Evolutionary conservation across 23 tunicate genomes (phyloP).

Genomic region (Clavelina lepadiformis): DNA sequence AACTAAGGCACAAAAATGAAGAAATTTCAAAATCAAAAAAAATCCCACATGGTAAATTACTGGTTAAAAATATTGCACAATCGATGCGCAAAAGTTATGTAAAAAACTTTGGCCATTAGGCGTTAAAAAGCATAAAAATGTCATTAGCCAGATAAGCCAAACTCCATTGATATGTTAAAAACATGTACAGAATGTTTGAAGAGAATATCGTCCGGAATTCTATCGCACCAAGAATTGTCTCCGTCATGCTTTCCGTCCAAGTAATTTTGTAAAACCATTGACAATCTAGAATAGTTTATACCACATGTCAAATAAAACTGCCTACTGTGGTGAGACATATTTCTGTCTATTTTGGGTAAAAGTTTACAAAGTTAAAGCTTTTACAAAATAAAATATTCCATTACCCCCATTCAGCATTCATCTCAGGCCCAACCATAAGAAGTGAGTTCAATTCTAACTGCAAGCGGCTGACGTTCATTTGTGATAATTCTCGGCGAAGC

Average conservation of each 20-base stretch:
- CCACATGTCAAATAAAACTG: too few relatives aligned
- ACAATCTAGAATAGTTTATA: background rate
- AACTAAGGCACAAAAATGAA: too few relatives aligned
- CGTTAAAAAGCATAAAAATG: too few relatives aligned
- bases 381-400: background rate
- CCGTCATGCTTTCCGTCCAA: slow-evolving; percentile 15
- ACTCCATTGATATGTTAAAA: slow-evolving; percentile 6
- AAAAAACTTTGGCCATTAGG: too few relatives aligned
- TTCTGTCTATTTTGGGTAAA: too few relatives aligned
- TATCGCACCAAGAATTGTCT: slow-evolving; percentile 27
- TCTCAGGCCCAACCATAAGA: slow-evolving; percentile 36
- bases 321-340: too few relatives aligned
- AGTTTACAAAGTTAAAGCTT: too few relatives aligned
- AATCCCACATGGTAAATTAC: too few relatives aligned
- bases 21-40: too few relatives aligned
- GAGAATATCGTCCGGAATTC: slow-evolving; percentile 10
- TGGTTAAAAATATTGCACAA: too few relatives aligned
- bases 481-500: slow-evolving; percentile 3
- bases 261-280: slow-evolving; percentile 9
- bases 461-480: slow-evolving; percentile 12
- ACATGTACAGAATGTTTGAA: slow-evolving; percentile 18
- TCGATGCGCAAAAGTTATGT: too few relatives aligned
- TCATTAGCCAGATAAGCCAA: too few relatives aligned
- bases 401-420: slow-evolving; percentile 38
- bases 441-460: slow-evolving; percentile 29